Percentiles rank a stretch among this genome's conserved stretches.
These are phyloP conservation scores for Gopherus flavomarginatus DNA, from an alignment of 2,113 vertebrate genomes.

Conservation along the genomic window DNA sequence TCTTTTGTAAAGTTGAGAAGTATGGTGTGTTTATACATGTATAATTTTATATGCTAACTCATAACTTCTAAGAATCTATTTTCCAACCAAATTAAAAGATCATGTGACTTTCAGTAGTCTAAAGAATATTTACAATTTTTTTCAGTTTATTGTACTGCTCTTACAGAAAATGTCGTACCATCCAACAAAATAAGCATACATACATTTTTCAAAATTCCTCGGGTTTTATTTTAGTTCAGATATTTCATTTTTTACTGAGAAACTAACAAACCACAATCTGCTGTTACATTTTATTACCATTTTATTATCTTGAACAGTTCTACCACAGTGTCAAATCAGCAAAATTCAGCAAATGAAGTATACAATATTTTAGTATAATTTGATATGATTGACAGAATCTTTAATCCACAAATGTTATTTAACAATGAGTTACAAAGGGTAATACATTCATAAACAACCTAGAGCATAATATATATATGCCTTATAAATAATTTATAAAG, in stretches of 20 bases:
- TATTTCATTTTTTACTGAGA: not conserved
- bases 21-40: not conserved
- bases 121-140: conserved; percentile 62
- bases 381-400: conserved; percentile 14
- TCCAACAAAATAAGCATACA: not conserved
- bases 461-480: not conserved
- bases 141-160: not conserved
- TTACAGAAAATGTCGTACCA: not conserved
- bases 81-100: conserved; percentile 23
- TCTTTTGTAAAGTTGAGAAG: not conserved
- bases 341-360: conserved; percentile 49
- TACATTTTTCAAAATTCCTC: not conserved
- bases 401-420: not conserved
- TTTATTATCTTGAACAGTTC: conserved; percentile 2
- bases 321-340: not conserved
- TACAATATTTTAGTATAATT: conserved; percentile 2
- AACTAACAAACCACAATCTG: not conserved
- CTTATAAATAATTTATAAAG: conserved; percentile 66
- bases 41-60: not conserved
- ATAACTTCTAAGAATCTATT: conserved; percentile 23
- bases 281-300: not conserved
- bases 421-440: conserved; percentile 46
- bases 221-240: not conserved
- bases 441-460: conserved; percentile 61
- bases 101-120: conserved; percentile 26